These are phyloP conservation scores for Coregonus sp. DNA, from an alignment of 2,797 vertebrate species.

Conservation along the genomic window DNA sequence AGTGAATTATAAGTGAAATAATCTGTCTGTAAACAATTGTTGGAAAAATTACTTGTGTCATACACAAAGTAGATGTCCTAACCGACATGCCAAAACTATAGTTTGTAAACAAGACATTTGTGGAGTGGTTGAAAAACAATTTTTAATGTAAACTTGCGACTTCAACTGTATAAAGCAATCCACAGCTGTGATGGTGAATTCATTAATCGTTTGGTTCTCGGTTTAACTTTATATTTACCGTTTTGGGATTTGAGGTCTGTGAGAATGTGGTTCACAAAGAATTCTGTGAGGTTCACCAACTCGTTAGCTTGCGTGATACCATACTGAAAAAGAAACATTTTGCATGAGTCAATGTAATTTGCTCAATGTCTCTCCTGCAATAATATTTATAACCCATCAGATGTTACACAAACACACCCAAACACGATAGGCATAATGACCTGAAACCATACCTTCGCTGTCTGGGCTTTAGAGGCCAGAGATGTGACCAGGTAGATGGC, in stretches of 20 bases:
- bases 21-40: no score
- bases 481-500: conserved; percentile 98
- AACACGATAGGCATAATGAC: not conserved
- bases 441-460: conserved; percentile 85
- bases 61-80: no score
- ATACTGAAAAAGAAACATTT: conserved; percentile 77
- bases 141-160: no score
- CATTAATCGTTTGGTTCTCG: not conserved
- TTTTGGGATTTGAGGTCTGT: conserved; percentile 91
- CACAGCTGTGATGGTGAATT: not conserved
- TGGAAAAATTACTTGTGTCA: no score
- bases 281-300: conserved; percentile 94
- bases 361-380: not conserved
- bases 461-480: conserved; percentile 97
- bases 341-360: not conserved
- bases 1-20: no score
- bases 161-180: not conserved
- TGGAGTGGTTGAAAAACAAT: no score
- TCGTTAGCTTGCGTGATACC: conserved; percentile 99
- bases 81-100: no score
- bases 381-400: not conserved
- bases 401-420: not conserved
- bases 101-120: no score
- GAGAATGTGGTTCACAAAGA: conserved; percentile 96
- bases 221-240: conserved; percentile 69